Evolutionary conservation across 2,888 invertebrate species (phyloP).

Genomic region (Caenorhabditis zanzibari): DNA sequence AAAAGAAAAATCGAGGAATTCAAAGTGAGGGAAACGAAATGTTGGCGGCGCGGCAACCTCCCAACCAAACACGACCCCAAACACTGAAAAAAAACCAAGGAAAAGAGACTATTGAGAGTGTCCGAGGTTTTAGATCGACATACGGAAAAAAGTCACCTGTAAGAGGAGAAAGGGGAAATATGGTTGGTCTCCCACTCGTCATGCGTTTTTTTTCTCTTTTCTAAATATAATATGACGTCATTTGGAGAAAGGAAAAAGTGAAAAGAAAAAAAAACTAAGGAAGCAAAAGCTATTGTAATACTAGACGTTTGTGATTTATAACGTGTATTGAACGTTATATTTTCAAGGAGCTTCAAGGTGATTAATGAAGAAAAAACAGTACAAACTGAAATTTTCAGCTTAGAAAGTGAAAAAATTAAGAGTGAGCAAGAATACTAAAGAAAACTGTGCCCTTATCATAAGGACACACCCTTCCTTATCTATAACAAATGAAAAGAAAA

Average conservation of each 20-base stretch:
- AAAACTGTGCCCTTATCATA: not conserved
- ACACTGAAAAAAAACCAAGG: not conserved
- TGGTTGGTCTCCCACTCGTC: not conserved
- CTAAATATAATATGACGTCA: conserved; percentile 21
- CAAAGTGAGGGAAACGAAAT: not conserved
- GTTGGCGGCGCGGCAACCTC: not conserved
- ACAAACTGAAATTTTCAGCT: not conserved
- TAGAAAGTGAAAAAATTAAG: not conserved
- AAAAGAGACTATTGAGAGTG: conserved; percentile 1
- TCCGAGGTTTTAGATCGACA: conserved; percentile 3
- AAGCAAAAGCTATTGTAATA: not conserved
- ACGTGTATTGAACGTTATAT: not conserved
- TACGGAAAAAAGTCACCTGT: conserved; percentile 18
- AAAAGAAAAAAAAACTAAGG: not conserved
- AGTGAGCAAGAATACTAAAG: conserved; percentile 18
- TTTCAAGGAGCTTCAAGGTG: no score
- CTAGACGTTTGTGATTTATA: conserved; percentile 15
- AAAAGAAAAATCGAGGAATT: conserved; percentile 17
- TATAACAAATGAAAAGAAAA: not conserved
- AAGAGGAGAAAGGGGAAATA: not conserved
- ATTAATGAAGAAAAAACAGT: not conserved
- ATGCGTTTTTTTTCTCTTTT: conserved; percentile 7
- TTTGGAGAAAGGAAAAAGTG: not conserved
- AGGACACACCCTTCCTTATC: conserved; percentile 20
- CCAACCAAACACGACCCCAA: conserved; percentile 14